phyloP scores from a whole-genome alignment of 2,113 vertebrate species.

The Lathamus discolor region DNA sequence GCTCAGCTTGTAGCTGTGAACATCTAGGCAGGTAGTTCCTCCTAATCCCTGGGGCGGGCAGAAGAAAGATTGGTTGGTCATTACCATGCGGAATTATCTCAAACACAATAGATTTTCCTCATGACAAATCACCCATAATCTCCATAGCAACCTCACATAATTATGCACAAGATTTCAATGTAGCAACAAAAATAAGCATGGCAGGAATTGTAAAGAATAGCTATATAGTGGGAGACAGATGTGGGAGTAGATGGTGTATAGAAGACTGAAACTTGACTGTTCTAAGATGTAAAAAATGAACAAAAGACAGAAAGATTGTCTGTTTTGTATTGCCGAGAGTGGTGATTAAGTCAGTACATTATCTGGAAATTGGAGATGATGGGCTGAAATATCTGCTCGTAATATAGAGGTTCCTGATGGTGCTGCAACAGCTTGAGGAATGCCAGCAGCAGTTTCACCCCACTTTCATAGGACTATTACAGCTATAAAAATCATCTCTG shows the following conservation, averaged over 20 bases:
- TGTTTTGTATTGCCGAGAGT: slow-evolving; percentile 28
- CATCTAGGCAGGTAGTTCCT: slow-evolving; percentile 35
- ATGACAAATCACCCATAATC: slow-evolving; percentile 74
- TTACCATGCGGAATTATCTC: slow-evolving; percentile 62
- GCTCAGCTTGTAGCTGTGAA: slow-evolving; percentile 30
- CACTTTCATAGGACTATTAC: neutral
- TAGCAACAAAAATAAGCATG: slow-evolving; percentile 56
- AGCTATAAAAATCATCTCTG: slow-evolving; percentile 7
- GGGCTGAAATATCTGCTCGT: neutral
- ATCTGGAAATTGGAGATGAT: slow-evolving; percentile 31
- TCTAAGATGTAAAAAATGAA: slow-evolving; percentile 42
- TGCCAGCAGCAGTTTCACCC: slow-evolving; percentile 10
- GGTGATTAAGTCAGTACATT: slow-evolving; percentile 27
- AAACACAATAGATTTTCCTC: slow-evolving; percentile 72
- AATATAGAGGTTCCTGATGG: neutral
- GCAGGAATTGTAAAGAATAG: slow-evolving; percentile 43
- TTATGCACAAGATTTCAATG: slow-evolving; percentile 68
- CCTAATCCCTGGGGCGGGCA: neutral
- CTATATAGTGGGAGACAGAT: slow-evolving; percentile 27
- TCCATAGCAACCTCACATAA: slow-evolving; percentile 75
- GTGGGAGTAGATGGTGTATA: slow-evolving; percentile 44
- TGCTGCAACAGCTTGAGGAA: neutral
- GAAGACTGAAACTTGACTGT: slow-evolving; percentile 30
- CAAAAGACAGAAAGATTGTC: slow-evolving; percentile 20
- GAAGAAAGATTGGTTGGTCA: slow-evolving; percentile 40